A percentile compares a stretch with the other conserved stretches of the same genome.
Evolutionary conservation across 1,140 invertebrate genomes (phyloP).

Genomic region (Pogonomyrmex californicus): DNA sequence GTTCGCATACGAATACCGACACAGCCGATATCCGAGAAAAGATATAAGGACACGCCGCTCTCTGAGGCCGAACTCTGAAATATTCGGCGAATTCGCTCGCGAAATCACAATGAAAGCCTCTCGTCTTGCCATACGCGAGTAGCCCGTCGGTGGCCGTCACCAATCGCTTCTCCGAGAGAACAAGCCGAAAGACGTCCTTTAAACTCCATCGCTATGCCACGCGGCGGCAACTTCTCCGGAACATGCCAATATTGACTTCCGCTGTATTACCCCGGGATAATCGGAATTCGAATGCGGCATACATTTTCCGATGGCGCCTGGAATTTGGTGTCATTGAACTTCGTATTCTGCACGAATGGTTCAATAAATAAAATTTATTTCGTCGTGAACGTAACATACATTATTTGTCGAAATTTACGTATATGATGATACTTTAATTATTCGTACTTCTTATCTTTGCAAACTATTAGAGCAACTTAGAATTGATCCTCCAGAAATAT

Average conservation of each 20-base stretch:
- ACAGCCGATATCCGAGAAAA: constrained; percentile 52
- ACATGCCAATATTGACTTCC: constrained; percentile 64
- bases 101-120: constrained; percentile 50
- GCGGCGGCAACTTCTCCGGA: constrained; percentile 43
- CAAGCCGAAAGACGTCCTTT: constrained; percentile 52
- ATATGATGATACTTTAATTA: background rate
- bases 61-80: constrained; percentile 51
- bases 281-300: constrained; percentile 56
- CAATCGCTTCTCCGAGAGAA: constrained; percentile 21
- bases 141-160: background rate
- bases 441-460: background rate
- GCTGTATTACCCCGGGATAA: constrained; percentile 59
- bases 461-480: background rate
- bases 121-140: constrained; percentile 19
- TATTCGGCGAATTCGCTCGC: constrained; percentile 70
- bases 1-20: constrained; percentile 68
- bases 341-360: background rate
- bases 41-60: constrained; percentile 57
- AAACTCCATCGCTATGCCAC: constrained; percentile 42
- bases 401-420: constrained; percentile 1
- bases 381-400: constrained; percentile 12
- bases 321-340: constrained; percentile 46
- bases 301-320: constrained; percentile 50
- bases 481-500: background rate
- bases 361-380: constrained; percentile 45